Base-by-base conservation (phyloP, 1,140 invertebrate genomes). In the Drosophila punjabiensis region DNA sequence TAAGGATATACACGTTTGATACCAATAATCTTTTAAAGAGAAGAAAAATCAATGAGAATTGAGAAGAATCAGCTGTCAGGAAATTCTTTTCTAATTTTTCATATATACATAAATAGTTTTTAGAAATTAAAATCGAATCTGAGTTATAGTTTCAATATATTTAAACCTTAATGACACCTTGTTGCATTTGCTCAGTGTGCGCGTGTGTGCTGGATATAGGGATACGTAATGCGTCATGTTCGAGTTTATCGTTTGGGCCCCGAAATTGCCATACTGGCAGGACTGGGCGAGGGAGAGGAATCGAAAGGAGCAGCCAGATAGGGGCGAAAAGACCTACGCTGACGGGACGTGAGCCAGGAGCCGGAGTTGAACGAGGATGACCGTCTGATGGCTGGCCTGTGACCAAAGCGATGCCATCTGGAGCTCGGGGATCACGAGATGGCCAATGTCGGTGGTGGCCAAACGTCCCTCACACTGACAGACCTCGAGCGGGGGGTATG, bases 151-250 rank as follows among this genome's bases (percentile, higher is more conserved):
- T 18, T 5, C 9, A 4, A 18, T 4, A 18, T 43, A 18, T 4
- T 43, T n/a, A 10, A 43, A 4, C 41, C 8, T 43, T 41, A 24
- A 30, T 35, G 13, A 9, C 14, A 32, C 14, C 18, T 14, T 5
- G 11, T 33, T 41, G 14, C 32, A 32, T 50, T 67, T 24, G 33
- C 20, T 52, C 37, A 65, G 60, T 79, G 58, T 58, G 32, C 61
- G 50, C 60, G 33, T 58, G 56, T 52, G 47, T 58, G 55, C 6
- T 9, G 37, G 13, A 32, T 37, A 3, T 2, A 33, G 63, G 68
- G 63, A 43, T 53, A 53, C 45, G 65, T 89, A 89, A 89, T 89
- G 81, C 79, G 78, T 82, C 79, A 78, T 82, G 84, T 81, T 77
- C 70, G 52, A 82, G 67, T 68, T 79, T 79, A 89, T 67, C 68